phyloP scores from a whole-genome alignment of 2,888 invertebrate species.

The Caenorhabditis sp. region DNA sequence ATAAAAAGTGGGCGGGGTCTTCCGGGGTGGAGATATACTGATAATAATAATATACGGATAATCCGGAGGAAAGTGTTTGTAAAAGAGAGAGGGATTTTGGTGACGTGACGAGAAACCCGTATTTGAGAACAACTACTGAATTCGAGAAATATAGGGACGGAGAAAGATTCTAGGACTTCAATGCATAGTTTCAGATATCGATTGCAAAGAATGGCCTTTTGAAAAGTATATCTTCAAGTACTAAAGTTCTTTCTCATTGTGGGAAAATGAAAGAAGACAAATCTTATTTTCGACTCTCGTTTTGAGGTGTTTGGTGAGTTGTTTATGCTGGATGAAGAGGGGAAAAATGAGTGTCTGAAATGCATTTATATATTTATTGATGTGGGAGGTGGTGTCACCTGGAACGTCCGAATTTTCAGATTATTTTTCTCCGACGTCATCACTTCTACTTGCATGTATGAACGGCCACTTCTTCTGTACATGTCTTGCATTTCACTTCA shows the following conservation, averaged over 20 bases:
- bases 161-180: background rate
- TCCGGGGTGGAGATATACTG: constrained; percentile 11
- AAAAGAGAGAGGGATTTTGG: constrained; percentile 20
- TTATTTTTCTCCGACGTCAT: constrained; percentile 5
- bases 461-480: constrained; percentile 74
- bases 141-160: background rate
- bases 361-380: constrained; percentile 28
- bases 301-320: constrained; percentile 18
- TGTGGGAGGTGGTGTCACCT: constrained; percentile 23
- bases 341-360: constrained; percentile 9
- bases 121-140: constrained; percentile 33
- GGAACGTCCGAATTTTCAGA: constrained; percentile 52
- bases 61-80: constrained; percentile 28
- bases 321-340: background rate
- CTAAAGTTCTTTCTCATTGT: background rate
- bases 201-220: no score
- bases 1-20: constrained; percentile 24
- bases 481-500: constrained; percentile 77
- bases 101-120: constrained; percentile 38
- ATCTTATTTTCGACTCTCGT: background rate
- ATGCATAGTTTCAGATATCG: background rate
- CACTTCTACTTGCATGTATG: constrained; percentile 75
- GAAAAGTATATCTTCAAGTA: background rate
- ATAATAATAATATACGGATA: constrained; percentile 26
- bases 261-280: constrained; percentile 3